A percentile compares a stretch with the other conserved stretches of the same genome.
These are phyloP conservation scores for Typhlichthys eigenmanni DNA, from an alignment of 2,797 vertebrate genomes.

Conservation along the genomic window DNA sequence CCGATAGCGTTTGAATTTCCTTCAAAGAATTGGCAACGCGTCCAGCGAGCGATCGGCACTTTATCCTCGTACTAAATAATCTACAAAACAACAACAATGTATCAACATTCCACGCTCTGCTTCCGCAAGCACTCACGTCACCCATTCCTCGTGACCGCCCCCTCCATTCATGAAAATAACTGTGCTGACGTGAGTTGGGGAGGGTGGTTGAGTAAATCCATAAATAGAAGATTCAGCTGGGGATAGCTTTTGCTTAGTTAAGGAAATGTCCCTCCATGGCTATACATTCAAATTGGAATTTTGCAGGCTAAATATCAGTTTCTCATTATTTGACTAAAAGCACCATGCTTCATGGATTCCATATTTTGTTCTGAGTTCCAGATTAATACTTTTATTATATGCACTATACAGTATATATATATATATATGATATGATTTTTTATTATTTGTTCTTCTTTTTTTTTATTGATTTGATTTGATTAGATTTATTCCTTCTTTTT, in stretches of 20 bases:
- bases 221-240: slow-evolving; percentile 77
- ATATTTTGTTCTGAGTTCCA: not conserved
- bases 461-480: too few relatives aligned
- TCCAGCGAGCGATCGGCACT: slow-evolving; percentile 53
- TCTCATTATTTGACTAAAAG: too few relatives aligned
- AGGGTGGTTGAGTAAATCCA: slow-evolving; percentile 60
- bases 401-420: not conserved
- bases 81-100: slow-evolving; percentile 87
- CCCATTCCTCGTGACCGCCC: slow-evolving; percentile 83
- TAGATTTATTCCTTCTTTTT: not conserved
- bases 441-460: too few relatives aligned
- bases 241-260: slow-evolving; percentile 67
- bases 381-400: not conserved
- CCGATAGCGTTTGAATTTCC: slow-evolving; percentile 31
- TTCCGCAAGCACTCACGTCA: slow-evolving; percentile 86
- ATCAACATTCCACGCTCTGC: slow-evolving; percentile 83
- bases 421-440: too few relatives aligned
- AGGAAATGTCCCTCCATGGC: slow-evolving; percentile 51
- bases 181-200: slow-evolving; percentile 82
- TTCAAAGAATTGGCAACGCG: slow-evolving; percentile 41
- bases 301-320: too few relatives aligned
- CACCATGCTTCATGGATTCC: too few relatives aligned
- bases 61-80: slow-evolving; percentile 72
- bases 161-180: slow-evolving; percentile 91
- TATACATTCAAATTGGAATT: slow-evolving; percentile 18